Conservation (phyloP, 2,797 vertebrate genomes). For the Macropus fuliginosus region DNA sequence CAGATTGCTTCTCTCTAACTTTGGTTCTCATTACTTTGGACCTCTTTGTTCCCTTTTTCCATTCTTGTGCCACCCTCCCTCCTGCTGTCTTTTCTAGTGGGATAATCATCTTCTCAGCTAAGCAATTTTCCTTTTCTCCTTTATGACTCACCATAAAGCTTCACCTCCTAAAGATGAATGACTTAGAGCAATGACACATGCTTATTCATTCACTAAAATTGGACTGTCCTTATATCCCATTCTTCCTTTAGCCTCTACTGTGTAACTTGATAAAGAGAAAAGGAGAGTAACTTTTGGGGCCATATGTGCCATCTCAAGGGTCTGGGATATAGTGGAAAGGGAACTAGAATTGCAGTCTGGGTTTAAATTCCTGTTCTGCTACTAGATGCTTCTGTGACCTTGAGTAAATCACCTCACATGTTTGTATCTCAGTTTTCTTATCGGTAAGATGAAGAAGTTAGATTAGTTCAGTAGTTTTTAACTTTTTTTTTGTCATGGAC, state of each 20-base stretch:
- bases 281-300: neutral
- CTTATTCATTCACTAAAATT: neutral
- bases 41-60: neutral
- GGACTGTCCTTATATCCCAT: neutral
- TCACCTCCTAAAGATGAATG: neutral
- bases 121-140: neutral
- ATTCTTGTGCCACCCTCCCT: neutral
- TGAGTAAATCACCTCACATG: neutral
- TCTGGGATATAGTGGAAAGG: neutral
- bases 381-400: neutral
- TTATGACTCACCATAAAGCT: neutral
- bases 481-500: neutral
- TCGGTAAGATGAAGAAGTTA: neutral
- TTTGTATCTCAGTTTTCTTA: neutral
- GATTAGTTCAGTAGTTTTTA: neutral
- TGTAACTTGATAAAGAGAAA: neutral
- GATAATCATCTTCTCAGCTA: neutral
- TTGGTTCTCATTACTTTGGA: neutral
- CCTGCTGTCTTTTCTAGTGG: slow-evolving; percentile 3
- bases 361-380: neutral
- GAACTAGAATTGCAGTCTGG: neutral
- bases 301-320: neutral
- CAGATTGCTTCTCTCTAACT: neutral
- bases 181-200: neutral
- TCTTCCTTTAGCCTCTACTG: neutral